Evolutionary conservation across 2,113 vertebrate genomes (phyloP).

Genomic region (Chaetodon auriga): DNA sequence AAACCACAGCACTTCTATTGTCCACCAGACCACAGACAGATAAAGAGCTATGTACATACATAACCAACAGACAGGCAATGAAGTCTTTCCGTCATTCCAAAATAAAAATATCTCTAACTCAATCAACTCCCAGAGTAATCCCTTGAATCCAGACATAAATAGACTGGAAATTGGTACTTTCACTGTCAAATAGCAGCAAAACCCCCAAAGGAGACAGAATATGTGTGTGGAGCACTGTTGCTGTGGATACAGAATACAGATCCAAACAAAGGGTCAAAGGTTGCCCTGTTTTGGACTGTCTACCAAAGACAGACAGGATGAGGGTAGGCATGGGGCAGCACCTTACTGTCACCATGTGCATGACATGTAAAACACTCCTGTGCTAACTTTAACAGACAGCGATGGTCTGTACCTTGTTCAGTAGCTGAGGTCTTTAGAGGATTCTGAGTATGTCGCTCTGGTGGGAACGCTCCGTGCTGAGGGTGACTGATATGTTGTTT

Average conservation of each 20-base stretch:
- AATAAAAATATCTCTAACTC: slow-evolving; percentile 62
- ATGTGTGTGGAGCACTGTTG: slow-evolving; percentile 31
- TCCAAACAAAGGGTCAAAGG: slow-evolving; percentile 68
- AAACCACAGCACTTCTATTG: slow-evolving; percentile 73
- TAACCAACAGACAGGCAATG: slow-evolving; percentile 55
- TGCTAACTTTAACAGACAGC: slow-evolving; percentile 63
- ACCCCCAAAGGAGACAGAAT: slow-evolving; percentile 14
- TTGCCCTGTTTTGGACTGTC: slow-evolving; percentile 56
- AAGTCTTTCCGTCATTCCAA: slow-evolving; percentile 39
- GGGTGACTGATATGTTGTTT: slow-evolving; percentile 83
- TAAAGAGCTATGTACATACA: slow-evolving; percentile 65
- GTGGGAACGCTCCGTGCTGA: slow-evolving; percentile 50
- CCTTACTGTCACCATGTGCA: slow-evolving; percentile 49
- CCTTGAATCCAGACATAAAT: background rate
- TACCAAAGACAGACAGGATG: slow-evolving; percentile 40
- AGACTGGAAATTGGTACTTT: background rate
- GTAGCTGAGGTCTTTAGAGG: slow-evolving; percentile 12
- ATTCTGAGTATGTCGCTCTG: slow-evolving; percentile 35
- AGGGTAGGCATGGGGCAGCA: slow-evolving; percentile 34
- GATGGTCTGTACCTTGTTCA: slow-evolving; percentile 25
- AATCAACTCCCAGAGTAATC: slow-evolving; percentile 28
- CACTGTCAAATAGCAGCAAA: slow-evolving; percentile 1
- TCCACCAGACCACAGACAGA: slow-evolving; percentile 67
- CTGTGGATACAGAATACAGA: slow-evolving; percentile 60
- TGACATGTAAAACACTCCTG: slow-evolving; percentile 53